A percentile compares a stretch with the other conserved stretches of the same genome.
phyloP scores from a whole-genome alignment of 2,797 vertebrate species.

The Erpetoichthys calabaricus region DNA sequence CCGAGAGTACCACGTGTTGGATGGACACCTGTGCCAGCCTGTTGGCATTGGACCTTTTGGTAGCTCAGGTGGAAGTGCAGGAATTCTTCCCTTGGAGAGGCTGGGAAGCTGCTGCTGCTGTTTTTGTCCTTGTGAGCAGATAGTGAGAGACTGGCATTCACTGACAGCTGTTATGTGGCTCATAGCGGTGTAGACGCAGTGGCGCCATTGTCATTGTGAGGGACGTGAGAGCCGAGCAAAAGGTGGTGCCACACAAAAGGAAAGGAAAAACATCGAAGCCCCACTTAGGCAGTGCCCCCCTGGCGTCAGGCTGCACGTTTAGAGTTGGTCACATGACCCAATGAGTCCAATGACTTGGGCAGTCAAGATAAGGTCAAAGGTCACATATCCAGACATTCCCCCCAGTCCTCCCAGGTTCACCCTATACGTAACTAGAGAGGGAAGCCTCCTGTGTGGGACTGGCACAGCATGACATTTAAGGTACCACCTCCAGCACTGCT shows the following conservation, averaged over 20 bases:
- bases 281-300: neutral
- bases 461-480: slow-evolving; percentile 3
- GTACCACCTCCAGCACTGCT: neutral
- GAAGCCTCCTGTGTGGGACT: neutral
- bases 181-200: slow-evolving; percentile 23
- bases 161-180: neutral
- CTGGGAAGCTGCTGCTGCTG: neutral
- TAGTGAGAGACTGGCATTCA: neutral
- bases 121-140: neutral
- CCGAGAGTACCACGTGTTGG: no score
- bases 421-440: slow-evolving; percentile 40
- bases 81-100: no score
- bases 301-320: no score
- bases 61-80: no score
- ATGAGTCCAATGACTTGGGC: neutral
- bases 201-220: neutral
- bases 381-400: neutral
- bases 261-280: slow-evolving; percentile 5
- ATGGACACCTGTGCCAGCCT: no score
- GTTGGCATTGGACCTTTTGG: no score
- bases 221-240: slow-evolving; percentile 10
- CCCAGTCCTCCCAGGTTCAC: neutral
- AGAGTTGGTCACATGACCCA: no score
- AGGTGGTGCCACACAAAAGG: slow-evolving; percentile 2
- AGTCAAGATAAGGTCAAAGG: neutral